phyloP scores from a whole-genome alignment of 2,888 invertebrate genomes.

The Brenthis ino region DNA sequence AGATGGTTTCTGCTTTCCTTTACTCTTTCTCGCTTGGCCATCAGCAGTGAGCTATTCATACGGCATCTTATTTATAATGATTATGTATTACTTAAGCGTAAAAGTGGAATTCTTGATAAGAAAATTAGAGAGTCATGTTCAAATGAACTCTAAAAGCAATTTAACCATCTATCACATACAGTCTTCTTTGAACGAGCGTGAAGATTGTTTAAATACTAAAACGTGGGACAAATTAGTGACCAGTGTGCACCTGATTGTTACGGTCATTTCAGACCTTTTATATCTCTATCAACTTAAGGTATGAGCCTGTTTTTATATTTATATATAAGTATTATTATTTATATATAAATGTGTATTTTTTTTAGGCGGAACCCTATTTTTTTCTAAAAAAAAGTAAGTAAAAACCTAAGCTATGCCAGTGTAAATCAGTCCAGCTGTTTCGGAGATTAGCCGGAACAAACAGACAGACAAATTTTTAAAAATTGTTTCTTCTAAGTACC shows the following conservation, averaged over 20 bases:
- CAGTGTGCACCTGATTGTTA: constrained; percentile 50
- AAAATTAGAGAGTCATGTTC: constrained; percentile 3
- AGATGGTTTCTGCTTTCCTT: constrained; percentile 44
- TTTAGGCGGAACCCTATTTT: too few species aligned
- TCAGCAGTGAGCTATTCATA: background rate
- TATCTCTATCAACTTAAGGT: constrained; percentile 43
- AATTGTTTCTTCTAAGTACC: too few species aligned
- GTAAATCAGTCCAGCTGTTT: too few species aligned
- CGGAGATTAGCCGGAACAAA: too few species aligned
- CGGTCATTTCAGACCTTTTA: constrained; percentile 51
- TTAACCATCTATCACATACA: constrained; percentile 37
- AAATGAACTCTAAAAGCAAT: constrained; percentile 25
- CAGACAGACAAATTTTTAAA: too few species aligned
- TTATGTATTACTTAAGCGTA: constrained; percentile 16
- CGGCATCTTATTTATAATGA: constrained; percentile 9
- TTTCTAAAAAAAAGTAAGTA: too few species aligned
- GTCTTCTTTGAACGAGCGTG: background rate
- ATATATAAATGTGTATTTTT: too few species aligned
- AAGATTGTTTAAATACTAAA: constrained; percentile 2
- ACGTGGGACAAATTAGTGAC: constrained; percentile 23
- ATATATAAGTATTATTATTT: too few species aligned
- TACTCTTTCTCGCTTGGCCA: constrained; percentile 10
- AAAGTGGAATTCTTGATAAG: constrained; percentile 8
- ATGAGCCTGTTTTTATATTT: constrained; percentile 14
- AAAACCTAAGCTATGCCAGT: too few species aligned